Evolutionary conservation across 2,888 invertebrate species (phyloP), one percentile per base, ranked within the genome.

Genomic region (Ganaspis brasiliensis): DNA sequence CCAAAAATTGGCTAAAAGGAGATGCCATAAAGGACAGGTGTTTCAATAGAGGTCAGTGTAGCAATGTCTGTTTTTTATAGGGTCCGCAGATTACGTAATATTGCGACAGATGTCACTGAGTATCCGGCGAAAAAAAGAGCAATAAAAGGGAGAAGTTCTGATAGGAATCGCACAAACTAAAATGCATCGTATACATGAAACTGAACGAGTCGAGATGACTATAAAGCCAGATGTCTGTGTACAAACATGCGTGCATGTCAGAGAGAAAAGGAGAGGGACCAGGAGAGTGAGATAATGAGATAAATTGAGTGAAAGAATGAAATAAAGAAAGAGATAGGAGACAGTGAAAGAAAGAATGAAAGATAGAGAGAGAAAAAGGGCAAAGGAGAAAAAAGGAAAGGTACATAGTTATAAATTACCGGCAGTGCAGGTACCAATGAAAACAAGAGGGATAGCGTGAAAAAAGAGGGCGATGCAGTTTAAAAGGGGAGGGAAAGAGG

Each of bases 51-150:
- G 24, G 67, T 73, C 19, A 72, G 55, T 73, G 26, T 10, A 19
- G 16, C 45, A 24, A 40, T 56, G 45, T n/a, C 55, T 45, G 55
- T 52, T 55, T 40, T 55, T 24, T 37, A 24, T 10, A 52, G 55
- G 26, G 16, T 59, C 37, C 55, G 37, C 5, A 57, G 70, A 74
- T 82, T 81, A 63, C 76, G 79, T 76, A 80, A 80, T 78, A 31
- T 75, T 55, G 67, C 79, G 79, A 79, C 80, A 81, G 81, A 81
- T 82, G 82, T 79, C 81, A 57, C 74, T 52, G 73, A 73, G 74
- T 79, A 35, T 45, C 52, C 72, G 71, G 76, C 74, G 77, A 77
- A 77, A 73, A 76, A 70, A 49, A 24, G 19, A 16, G 10, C 12
- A 16, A n/a, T n/a, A 10, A 21, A 71, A 72, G n/a, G 56, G 45